Base-by-base conservation (phyloP, 92 coral and sea anemone species). In the Nematostella vectensis region DNA sequence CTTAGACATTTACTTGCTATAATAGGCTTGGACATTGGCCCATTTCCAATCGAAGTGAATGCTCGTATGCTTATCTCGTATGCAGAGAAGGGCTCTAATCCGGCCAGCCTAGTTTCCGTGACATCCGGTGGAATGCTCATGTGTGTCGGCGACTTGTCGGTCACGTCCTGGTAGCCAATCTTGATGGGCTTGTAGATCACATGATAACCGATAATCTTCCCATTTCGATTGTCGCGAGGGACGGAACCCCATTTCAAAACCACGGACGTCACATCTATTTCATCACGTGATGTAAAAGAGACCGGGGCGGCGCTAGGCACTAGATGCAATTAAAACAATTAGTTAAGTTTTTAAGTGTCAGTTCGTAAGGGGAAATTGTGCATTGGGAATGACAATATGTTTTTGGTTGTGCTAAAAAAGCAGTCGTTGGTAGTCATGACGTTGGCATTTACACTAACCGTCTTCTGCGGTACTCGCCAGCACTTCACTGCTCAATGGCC, bases 271-370 rank as follows among this genome's bases (percentile, higher is more conserved):
- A 33, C 27, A 18, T 29, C 27, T 9, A 55, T 55, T 12, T 27
- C 10, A n/a, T 55, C 60, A 16, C 19, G 40, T 11, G 23, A 2
- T 16, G 40, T 55, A 3, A 55, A 39, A 23, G 10, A 9, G 3
- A 22, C 60, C 3, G 60, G 60, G 31, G 60, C 40, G 16, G 43
- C 60, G 31, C 43, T 55, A 16, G 60, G 60, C 16, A 45, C 51
- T 45, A 45, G 21, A 10, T 17, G 15, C 6, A 33, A 33, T 33
- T n/a, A n/a, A n/a, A n/a, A n/a, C n/a, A n/a, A n/a, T n/a, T n/a
- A n/a, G n/a, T n/a, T n/a, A n/a, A n/a, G n/a, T n/a, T n/a, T n/a
- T n/a, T n/a, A n/a, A n/a, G n/a, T n/a, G n/a, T n/a, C n/a, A n/a
- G n/a, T n/a, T n/a, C n/a, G n/a, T n/a, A n/a, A n/a, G n/a, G n/a